Percentiles rank a stretch among this genome's conserved stretches.
These are phyloP conservation scores for Sarcophaga subvicina DNA, from an alignment of 2,888 invertebrate species.

Conservation along the genomic window DNA sequence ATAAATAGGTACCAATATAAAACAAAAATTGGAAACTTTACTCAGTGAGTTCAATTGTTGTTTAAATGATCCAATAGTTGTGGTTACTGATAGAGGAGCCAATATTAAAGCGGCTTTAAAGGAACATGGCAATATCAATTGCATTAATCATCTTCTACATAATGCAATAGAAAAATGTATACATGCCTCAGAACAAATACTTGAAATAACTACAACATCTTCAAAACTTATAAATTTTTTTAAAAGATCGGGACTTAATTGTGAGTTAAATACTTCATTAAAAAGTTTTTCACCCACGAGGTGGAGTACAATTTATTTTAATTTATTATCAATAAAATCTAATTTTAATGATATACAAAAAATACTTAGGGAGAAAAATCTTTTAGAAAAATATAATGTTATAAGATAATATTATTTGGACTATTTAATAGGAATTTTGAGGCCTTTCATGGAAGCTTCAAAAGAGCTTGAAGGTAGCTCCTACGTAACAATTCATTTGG, in stretches of 20 bases:
- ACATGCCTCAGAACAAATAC: constrained; percentile 20
- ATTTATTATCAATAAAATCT: too few relatives aligned
- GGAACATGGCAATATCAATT: constrained; percentile 40
- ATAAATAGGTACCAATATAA: constrained; percentile 45
- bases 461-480: constrained; percentile 44
- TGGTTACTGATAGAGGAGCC: constrained; percentile 49
- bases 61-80: constrained; percentile 37
- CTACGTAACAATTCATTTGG: constrained; percentile 49
- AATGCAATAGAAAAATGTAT: constrained; percentile 48
- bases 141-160: too few relatives aligned
- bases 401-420: constrained; percentile 53
- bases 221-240: constrained; percentile 44
- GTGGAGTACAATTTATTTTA: constrained; percentile 41
- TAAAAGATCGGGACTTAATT: constrained; percentile 53
- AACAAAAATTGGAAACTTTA: constrained; percentile 40
- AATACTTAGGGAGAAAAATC: constrained; percentile 52
- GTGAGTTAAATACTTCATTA: constrained; percentile 37
- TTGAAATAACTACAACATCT: constrained; percentile 16
- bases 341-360: constrained; percentile 28
- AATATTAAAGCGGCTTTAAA: constrained; percentile 50
- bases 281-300: constrained; percentile 51
- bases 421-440: constrained; percentile 48
- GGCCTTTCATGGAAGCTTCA: constrained; percentile 56
- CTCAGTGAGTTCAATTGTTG: constrained; percentile 54
- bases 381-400: constrained; percentile 47